Percentiles rank a stretch among this genome's conserved stretches.
Evolutionary conservation across 2,888 invertebrate genomes (phyloP).

Genomic region (Anaspis maculata): DNA sequence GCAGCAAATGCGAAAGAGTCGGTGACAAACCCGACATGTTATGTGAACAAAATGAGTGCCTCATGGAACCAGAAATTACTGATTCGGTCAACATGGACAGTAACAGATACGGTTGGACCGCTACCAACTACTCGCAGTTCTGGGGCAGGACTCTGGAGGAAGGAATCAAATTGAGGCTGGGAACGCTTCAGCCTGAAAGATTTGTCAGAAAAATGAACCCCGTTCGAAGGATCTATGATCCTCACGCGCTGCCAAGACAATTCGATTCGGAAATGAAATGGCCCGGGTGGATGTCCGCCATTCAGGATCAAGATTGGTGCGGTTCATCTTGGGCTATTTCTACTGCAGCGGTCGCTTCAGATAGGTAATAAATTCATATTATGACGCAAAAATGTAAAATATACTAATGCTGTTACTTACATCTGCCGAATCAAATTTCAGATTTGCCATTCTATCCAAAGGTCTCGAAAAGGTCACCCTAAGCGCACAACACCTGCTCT

Average conservation of each 20-base stretch:
- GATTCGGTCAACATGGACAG: slow-evolving; percentile 54
- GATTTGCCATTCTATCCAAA: slow-evolving; percentile 77
- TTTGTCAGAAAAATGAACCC: slow-evolving; percentile 52
- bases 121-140: slow-evolving; percentile 74
- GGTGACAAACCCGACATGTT: slow-evolving; percentile 43
- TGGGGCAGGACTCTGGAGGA: slow-evolving; percentile 76
- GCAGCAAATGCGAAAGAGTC: slow-evolving; percentile 8
- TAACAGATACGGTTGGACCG: slow-evolving; percentile 59
- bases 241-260: slow-evolving; percentile 51
- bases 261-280: slow-evolving; percentile 76
- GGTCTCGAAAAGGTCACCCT: slow-evolving; percentile 64
- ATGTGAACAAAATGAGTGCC: slow-evolving; percentile 66
- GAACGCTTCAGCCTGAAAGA: slow-evolving; percentile 46
- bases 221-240: slow-evolving; percentile 51
- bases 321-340: slow-evolving; percentile 92
- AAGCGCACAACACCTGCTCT: slow-evolving; percentile 79
- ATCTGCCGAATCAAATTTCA: slow-evolving; percentile 24
- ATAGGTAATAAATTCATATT: slow-evolving; percentile 56
- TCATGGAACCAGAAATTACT: slow-evolving; percentile 65
- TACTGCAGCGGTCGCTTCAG: slow-evolving; percentile 71
- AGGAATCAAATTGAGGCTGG: slow-evolving; percentile 52
- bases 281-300: slow-evolving; percentile 61
- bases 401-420: neutral
- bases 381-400: neutral
- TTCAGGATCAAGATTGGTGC: slow-evolving; percentile 68